A percentile compares a stretch with the other conserved stretches of the same genome.
These are phyloP conservation scores for Uromys caudimaculatus DNA, from an alignment of 2,797 vertebrate species.

Conservation along the genomic window DNA sequence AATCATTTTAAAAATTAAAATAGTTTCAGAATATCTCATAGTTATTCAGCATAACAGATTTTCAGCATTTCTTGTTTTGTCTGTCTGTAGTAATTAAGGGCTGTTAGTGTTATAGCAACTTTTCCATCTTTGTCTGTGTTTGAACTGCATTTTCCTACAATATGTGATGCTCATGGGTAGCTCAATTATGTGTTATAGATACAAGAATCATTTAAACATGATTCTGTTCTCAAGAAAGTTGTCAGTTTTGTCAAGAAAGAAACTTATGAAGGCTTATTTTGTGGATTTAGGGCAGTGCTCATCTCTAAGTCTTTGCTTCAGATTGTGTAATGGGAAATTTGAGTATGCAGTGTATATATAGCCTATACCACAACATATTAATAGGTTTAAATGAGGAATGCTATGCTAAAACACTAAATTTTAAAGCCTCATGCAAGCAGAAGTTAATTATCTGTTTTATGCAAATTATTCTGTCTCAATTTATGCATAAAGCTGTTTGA, in stretches of 20 bases:
- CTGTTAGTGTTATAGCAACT: neutral
- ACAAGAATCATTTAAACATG: slow-evolving; percentile 33
- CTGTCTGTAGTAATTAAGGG: slow-evolving; percentile 15
- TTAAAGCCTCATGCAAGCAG: slow-evolving; percentile 33
- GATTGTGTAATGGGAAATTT: slow-evolving; percentile 2
- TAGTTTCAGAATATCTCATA: neutral
- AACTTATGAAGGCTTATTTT: slow-evolving; percentile 39
- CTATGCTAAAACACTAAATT: slow-evolving; percentile 51
- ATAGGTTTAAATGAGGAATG: slow-evolving; percentile 40
- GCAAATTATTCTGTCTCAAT: slow-evolving; percentile 68
- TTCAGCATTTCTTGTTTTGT: neutral
- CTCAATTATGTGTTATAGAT: slow-evolving; percentile 24
- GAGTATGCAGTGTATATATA: neutral
- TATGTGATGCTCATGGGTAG: slow-evolving; percentile 28
- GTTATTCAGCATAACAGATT: slow-evolving; percentile 10
- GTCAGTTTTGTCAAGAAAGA: slow-evolving; percentile 45
- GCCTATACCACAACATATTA: slow-evolving; percentile 39
- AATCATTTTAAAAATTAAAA: slow-evolving; percentile 19
- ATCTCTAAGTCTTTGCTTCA: slow-evolving; percentile 50
- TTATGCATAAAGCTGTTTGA: slow-evolving; percentile 65
- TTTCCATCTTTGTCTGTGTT: slow-evolving; percentile 47
- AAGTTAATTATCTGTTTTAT: slow-evolving; percentile 71
- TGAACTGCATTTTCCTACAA: neutral
- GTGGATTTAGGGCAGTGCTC: neutral
- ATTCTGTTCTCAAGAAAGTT: slow-evolving; percentile 37